phyloP scores from a whole-genome alignment of 2,888 invertebrate genomes.

The Harpalus rubripes region DNA sequence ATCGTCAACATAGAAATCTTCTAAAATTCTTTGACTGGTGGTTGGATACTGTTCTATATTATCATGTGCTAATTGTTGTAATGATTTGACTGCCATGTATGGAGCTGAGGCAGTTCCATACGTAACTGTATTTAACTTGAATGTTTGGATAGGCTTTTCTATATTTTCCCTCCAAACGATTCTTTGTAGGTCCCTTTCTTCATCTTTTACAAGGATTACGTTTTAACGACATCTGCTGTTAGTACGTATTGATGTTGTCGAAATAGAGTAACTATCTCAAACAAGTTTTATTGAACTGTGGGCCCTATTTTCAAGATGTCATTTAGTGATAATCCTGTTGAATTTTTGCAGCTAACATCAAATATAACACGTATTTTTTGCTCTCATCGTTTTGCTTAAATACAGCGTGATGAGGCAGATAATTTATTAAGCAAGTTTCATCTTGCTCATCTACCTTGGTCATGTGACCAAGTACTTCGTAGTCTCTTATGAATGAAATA shows the following conservation, averaged over 20 bases:
- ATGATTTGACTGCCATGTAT: constrained; percentile 68
- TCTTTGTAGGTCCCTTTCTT: constrained; percentile 69
- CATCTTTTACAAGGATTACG: constrained; percentile 71
- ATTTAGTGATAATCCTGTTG: constrained; percentile 70
- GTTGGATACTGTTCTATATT: constrained; percentile 67
- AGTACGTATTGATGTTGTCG: constrained; percentile 69
- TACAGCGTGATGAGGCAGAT: constrained; percentile 72
- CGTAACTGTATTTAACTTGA: constrained; percentile 68
- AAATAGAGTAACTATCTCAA: constrained; percentile 71
- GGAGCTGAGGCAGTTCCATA: constrained; percentile 69
- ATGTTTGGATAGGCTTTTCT: constrained; percentile 66
- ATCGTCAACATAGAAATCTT: constrained; percentile 70
- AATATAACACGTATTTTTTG: too few species aligned
- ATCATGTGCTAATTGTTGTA: constrained; percentile 68
- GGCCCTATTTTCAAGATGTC: constrained; percentile 71
- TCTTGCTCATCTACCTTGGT: constrained; percentile 32
- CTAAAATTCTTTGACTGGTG: constrained; percentile 62
- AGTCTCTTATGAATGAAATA: too few species aligned
- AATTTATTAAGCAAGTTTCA: constrained; percentile 65
- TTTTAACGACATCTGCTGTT: constrained; percentile 71
- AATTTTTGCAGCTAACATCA: constrained; percentile 69
- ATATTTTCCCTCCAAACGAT: constrained; percentile 69
- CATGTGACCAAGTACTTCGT: constrained; percentile 68
- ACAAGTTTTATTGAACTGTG: constrained; percentile 70
- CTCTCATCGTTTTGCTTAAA: constrained; percentile 69